These are phyloP conservation scores for Polymixis flavicincta DNA, from an alignment of 2,888 invertebrate genomes.

Conservation along the genomic window DNA sequence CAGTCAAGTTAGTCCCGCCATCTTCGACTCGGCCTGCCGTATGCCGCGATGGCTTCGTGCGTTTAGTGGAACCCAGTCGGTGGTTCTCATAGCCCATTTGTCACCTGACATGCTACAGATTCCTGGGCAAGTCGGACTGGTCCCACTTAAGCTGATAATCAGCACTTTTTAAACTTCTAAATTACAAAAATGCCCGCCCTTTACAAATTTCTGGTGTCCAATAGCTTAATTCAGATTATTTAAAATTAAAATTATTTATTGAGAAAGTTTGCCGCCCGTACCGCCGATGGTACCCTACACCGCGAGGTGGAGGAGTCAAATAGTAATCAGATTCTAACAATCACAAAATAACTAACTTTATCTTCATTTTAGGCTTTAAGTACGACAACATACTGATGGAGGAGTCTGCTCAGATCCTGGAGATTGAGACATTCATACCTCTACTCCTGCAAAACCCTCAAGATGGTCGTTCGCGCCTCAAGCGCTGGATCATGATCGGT, in stretches of 20 bases:
- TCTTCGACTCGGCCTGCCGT: too few species aligned
- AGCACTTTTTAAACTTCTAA: neutral
- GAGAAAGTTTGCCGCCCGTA: neutral
- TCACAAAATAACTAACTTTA: neutral
- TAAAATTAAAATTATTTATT: neutral
- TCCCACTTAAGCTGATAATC: neutral
- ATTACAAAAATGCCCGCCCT: neutral
- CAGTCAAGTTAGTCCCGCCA: too few species aligned
- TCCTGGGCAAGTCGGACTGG: too few species aligned
- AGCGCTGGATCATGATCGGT: slow-evolving; percentile 99
- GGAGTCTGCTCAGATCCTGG: slow-evolving; percentile 99
- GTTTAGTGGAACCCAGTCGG: too few species aligned
- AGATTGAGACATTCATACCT: slow-evolving; percentile 99
- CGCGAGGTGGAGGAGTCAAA: neutral
- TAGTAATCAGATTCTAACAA: neutral
- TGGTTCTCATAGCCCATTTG: too few species aligned
- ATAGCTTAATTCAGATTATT: neutral
- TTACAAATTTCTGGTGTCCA: neutral
- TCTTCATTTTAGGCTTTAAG: slow-evolving; percentile 93
- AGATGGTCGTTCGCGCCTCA: slow-evolving; percentile 98
- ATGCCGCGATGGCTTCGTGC: too few species aligned
- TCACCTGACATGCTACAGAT: too few species aligned
- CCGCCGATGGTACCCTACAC: neutral
- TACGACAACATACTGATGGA: slow-evolving; percentile 99
- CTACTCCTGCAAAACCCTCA: slow-evolving; percentile 99